phyloP scores from a whole-genome alignment of 30 jellyfish, hydroid and myxozoan species.

The Turritopsis rubra region DNA sequence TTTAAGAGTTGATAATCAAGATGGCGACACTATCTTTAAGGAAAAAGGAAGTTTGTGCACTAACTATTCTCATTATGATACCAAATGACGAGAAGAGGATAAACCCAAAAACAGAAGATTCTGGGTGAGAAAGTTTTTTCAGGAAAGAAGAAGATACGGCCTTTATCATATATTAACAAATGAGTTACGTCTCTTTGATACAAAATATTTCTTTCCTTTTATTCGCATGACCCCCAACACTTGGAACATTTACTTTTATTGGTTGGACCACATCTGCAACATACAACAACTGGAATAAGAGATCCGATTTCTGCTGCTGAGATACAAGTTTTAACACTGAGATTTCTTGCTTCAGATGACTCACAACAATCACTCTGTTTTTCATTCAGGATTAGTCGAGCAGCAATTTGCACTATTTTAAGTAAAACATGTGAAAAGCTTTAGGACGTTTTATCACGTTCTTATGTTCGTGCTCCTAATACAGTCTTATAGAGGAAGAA shows the following conservation, averaged over 20 bases:
- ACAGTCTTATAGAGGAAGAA: not conserved
- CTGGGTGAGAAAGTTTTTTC: slow-evolving; percentile 13
- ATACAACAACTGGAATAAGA: not conserved
- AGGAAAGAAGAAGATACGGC: not conserved
- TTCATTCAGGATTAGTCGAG: slow-evolving; percentile 5
- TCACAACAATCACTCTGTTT: slow-evolving; percentile 4
- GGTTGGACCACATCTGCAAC: not conserved
- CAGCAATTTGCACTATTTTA: not conserved
- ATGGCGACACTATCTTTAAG: not conserved
- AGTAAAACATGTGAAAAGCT: not conserved
- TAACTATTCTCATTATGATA: not conserved
- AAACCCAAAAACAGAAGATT: not conserved
- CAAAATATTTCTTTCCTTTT: not conserved
- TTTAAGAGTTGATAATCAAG: not conserved
- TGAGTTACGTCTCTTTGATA: not conserved
- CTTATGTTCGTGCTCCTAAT: slow-evolving; percentile 15
- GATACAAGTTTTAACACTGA: not conserved
- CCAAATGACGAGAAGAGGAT: not conserved
- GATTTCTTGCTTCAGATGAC: slow-evolving; percentile 1
- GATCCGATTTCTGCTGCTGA: slow-evolving; percentile 5
- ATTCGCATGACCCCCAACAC: not conserved
- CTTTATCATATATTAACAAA: not conserved
- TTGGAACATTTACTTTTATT: slow-evolving; percentile 9
- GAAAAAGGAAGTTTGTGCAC: not conserved
- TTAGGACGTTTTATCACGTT: not conserved